Percentiles rank a stretch among this genome's conserved stretches.
phyloP scores from a whole-genome alignment of 2,113 vertebrate genomes.

The Anser brachyrhynchus region DNA sequence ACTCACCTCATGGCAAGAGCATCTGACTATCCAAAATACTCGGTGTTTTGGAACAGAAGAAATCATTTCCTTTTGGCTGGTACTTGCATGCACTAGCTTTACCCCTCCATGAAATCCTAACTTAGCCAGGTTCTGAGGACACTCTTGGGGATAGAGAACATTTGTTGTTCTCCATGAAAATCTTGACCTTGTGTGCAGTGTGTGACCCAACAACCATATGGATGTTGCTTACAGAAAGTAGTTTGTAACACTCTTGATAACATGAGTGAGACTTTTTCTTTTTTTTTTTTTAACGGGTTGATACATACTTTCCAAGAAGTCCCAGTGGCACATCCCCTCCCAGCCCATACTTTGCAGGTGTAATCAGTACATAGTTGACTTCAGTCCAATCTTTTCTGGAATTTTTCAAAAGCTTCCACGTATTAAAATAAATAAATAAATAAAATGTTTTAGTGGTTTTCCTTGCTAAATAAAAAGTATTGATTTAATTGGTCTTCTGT shows the following conservation, averaged over 20 bases:
- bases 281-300: neutral
- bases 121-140: neutral
- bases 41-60: neutral
- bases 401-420: neutral
- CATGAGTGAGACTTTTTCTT: neutral
- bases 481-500: neutral
- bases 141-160: neutral
- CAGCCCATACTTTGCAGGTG: neutral
- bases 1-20: neutral
- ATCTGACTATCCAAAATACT: neutral
- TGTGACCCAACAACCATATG: neutral
- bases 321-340: accelerated
- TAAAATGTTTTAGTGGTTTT: neutral
- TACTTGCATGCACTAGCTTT: neutral
- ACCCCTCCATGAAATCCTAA: neutral
- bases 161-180: neutral
- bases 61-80: neutral
- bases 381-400: neutral
- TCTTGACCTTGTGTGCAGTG: neutral
- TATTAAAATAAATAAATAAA: neutral
- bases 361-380: neutral
- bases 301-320: neutral
- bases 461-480: neutral
- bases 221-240: neutral
- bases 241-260: neutral